Evolutionary conservation across 2,113 vertebrate genomes (phyloP).

Genomic region (Sakesphorus luctuosus): DNA sequence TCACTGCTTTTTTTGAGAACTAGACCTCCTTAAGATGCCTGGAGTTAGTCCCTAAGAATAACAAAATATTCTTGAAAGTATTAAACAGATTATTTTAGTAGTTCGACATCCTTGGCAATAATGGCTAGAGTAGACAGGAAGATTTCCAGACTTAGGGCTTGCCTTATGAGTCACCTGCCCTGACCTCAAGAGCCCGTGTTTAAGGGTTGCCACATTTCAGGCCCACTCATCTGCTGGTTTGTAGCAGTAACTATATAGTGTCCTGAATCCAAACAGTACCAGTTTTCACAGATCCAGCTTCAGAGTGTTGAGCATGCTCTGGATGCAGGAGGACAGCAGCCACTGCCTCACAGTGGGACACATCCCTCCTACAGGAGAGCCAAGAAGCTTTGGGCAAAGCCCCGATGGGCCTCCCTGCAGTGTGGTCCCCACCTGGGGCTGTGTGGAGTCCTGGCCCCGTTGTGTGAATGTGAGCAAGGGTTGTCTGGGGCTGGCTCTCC

Average conservation of each 20-base stretch:
- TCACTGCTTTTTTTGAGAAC: neutral
- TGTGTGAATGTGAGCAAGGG: neutral
- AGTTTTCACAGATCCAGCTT: neutral
- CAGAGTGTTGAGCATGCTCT: neutral
- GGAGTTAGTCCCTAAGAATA: neutral
- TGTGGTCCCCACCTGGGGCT: neutral
- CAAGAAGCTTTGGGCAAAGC: neutral
- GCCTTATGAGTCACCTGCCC: neutral
- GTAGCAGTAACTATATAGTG: neutral
- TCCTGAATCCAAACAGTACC: neutral
- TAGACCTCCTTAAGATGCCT: neutral
- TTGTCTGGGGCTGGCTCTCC: neutral
- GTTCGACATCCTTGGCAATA: neutral
- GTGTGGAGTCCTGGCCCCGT: fast-evolving
- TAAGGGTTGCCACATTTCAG: neutral
- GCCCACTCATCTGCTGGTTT: neutral
- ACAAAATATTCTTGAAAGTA: neutral
- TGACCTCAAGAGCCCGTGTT: neutral
- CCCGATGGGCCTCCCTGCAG: fast-evolving
- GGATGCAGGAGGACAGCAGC: neutral
- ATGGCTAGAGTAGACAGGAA: neutral
- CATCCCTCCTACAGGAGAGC: neutral
- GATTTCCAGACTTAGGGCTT: neutral
- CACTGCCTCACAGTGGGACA: neutral
- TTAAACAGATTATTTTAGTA: neutral